Conservation (phyloP, 1,140 invertebrate species). For the Popillia japonica region DNA sequence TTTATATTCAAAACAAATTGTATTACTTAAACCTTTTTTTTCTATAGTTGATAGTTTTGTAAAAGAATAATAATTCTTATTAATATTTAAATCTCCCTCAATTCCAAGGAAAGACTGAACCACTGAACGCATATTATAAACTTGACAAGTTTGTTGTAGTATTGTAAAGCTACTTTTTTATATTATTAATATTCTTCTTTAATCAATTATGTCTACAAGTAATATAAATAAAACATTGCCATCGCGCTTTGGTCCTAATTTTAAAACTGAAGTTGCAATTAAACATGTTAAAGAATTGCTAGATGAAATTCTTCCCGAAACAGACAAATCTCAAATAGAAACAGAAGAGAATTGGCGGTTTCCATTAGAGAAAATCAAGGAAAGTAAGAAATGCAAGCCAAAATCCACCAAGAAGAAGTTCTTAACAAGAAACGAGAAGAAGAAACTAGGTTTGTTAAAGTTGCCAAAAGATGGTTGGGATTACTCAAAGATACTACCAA, state of each 20-base stretch:
- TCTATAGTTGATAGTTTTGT: too few relatives aligned
- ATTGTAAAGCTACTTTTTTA: too few relatives aligned
- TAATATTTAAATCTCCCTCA: too few relatives aligned
- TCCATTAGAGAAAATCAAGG: constrained; percentile 45
- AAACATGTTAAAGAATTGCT: constrained; percentile 45
- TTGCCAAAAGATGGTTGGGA: constrained; percentile 54
- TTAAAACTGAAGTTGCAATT: not conserved
- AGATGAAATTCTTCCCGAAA: constrained; percentile 44
- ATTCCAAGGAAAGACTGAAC: too few relatives aligned
- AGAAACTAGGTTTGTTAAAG: constrained; percentile 51
- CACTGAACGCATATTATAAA: too few relatives aligned
- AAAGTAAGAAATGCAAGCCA: constrained; percentile 43
- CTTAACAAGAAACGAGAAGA: constrained; percentile 51
- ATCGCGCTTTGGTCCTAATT: not conserved
- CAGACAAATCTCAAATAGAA: constrained; percentile 43
- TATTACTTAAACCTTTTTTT: too few relatives aligned
- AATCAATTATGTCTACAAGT: not conserved
- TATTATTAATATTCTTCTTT: not conserved
- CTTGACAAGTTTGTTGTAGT: too few relatives aligned
- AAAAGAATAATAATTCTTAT: too few relatives aligned
- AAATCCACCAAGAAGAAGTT: constrained; percentile 44
- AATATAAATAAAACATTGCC: not conserved
- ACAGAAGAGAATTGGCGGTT: constrained; percentile 48
- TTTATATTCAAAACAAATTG: too few relatives aligned
- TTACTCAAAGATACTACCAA: constrained; percentile 47